Conservation (phyloP, 2,888 invertebrate genomes). For the Lasiommata megera region DNA sequence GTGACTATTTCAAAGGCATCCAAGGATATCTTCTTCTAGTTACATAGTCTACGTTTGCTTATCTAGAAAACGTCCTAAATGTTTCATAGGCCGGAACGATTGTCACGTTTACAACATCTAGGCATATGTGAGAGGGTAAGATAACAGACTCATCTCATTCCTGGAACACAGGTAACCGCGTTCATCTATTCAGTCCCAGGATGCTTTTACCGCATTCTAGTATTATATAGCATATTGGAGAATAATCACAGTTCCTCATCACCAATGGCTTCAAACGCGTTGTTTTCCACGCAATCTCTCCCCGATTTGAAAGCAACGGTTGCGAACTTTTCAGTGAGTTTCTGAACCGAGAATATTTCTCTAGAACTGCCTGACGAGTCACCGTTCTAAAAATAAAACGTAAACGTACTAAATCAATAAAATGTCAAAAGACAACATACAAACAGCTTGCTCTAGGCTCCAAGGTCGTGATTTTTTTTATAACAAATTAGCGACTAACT, state of each 20-base stretch:
- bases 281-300: conserved; percentile 90
- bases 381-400: conserved; percentile 76
- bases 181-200: background rate
- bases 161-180: no score
- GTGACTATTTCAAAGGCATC: no score
- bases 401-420: background rate
- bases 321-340: conserved; percentile 86
- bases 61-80: no score
- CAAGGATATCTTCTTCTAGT: no score
- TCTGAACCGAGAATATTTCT: conserved; percentile 89
- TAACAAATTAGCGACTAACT: background rate
- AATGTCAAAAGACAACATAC: no score
- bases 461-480: background rate
- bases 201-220: background rate
- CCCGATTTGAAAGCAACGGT: conserved; percentile 86
- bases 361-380: conserved; percentile 78
- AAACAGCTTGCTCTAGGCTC: no score
- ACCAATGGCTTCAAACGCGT: conserved; percentile 96
- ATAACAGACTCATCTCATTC: no score
- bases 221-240: background rate
- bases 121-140: no score
- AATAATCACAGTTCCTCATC: conserved; percentile 91
- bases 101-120: no score
- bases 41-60: no score
- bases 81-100: no score